phyloP scores from a whole-genome alignment of 2,113 vertebrate species.

The Falcunculus frontatus region DNA sequence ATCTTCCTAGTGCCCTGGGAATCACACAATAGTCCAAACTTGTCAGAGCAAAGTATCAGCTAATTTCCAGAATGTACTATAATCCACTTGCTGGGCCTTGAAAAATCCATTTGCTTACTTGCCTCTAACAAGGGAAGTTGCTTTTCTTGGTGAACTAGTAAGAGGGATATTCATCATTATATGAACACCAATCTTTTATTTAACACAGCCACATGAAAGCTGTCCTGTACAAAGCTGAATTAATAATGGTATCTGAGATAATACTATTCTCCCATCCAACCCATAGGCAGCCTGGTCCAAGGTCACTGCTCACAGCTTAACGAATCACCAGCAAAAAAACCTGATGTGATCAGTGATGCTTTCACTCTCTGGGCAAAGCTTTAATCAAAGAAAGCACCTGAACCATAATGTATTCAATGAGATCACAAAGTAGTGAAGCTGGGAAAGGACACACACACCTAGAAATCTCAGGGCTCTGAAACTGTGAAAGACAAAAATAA shows the following conservation, averaged over 20 bases:
- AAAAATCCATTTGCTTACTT: conserved; percentile 2
- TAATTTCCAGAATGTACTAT: neutral
- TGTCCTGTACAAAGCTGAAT: neutral
- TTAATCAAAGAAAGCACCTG: neutral
- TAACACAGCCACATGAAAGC: neutral
- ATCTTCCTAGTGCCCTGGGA: neutral
- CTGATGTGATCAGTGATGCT: neutral
- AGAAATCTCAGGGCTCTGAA: neutral
- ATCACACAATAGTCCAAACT: neutral
- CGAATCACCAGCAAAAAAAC: neutral
- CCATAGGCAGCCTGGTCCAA: neutral
- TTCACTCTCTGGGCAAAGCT: neutral
- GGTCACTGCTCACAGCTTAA: neutral
- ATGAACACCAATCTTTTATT: neutral
- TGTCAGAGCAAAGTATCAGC: neutral
- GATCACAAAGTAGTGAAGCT: neutral
- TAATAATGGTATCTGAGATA: neutral
- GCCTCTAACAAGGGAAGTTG: neutral
- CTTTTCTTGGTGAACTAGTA: neutral
- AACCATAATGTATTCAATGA: neutral
- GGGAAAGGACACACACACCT: neutral
- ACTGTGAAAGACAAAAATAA: neutral
- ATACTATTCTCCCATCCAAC: neutral
- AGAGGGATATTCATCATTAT: neutral
- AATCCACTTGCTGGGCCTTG: neutral